These are phyloP conservation scores for Scalopus aquaticus DNA, from an alignment of 2,113 vertebrate genomes.

Conservation along the genomic window DNA sequence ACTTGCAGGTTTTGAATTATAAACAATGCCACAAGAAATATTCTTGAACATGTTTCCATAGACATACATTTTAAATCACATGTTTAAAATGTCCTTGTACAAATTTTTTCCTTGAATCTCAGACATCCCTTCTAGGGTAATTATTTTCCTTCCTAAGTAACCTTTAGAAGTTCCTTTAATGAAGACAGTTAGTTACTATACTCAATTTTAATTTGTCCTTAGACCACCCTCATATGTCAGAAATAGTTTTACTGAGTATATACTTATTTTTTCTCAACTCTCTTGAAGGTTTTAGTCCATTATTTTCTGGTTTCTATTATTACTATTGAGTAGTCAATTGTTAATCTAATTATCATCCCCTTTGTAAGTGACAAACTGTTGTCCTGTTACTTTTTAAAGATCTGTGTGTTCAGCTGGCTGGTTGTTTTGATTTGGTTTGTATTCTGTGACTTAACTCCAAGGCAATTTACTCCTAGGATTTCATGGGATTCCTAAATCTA, in stretches of 20 bases:
- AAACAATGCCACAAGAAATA: neutral
- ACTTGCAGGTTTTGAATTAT: neutral
- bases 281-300: neutral
- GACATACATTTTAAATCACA: neutral
- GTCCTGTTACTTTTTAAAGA: neutral
- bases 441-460: neutral
- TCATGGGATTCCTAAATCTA: neutral
- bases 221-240: neutral
- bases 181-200: neutral
- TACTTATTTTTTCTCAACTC: neutral
- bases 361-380: neutral
- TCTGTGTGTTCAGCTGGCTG: neutral
- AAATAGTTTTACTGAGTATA: neutral
- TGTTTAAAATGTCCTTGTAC: neutral
- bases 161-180: neutral
- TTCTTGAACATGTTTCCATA: neutral
- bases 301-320: neutral
- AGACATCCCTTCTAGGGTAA: neutral
- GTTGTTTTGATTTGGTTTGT: neutral
- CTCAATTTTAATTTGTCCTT: neutral
- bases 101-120: neutral
- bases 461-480: neutral
- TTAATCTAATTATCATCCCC: neutral
- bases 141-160: neutral
- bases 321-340: neutral